Conservation (phyloP, 2,797 vertebrate species). For the Platalea minor region DNA sequence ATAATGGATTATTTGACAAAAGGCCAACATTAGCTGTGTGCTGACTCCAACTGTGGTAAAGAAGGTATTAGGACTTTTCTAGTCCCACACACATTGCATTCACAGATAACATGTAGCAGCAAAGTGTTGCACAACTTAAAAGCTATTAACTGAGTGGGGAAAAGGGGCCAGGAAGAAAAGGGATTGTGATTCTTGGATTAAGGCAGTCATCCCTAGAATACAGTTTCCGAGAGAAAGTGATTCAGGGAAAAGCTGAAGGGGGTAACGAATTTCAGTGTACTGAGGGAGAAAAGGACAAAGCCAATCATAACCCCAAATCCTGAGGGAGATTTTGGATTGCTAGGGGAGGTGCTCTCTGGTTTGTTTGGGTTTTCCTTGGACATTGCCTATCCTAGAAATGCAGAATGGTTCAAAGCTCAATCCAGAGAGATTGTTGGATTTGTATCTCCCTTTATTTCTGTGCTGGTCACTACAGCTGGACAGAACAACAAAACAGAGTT, state of each 20-base stretch:
- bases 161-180: not conserved
- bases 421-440: not conserved
- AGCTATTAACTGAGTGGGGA: not conserved
- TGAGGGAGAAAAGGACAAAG: not conserved
- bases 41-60: constrained; percentile 17
- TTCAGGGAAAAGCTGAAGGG: not conserved
- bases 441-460: not conserved
- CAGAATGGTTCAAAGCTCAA: not conserved
- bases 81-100: constrained; percentile 26
- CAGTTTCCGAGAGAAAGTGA: not conserved
- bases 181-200: not conserved
- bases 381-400: not conserved
- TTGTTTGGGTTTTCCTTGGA: constrained; percentile 5
- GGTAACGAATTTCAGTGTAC: not conserved
- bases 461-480: not conserved
- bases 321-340: not conserved
- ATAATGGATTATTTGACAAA: constrained; percentile 55
- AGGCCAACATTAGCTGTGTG: constrained; percentile 19
- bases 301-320: not conserved
- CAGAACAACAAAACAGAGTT: not conserved
- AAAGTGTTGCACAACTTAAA: not conserved
- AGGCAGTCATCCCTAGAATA: constrained; percentile 10
- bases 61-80: constrained; percentile 40
- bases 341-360: not conserved
- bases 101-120: not conserved